A percentile compares a stretch with the other conserved stretches of the same genome.
These are phyloP conservation scores for Monochamus alternatus DNA, from an alignment of 2,888 invertebrate genomes.

Conservation along the genomic window DNA sequence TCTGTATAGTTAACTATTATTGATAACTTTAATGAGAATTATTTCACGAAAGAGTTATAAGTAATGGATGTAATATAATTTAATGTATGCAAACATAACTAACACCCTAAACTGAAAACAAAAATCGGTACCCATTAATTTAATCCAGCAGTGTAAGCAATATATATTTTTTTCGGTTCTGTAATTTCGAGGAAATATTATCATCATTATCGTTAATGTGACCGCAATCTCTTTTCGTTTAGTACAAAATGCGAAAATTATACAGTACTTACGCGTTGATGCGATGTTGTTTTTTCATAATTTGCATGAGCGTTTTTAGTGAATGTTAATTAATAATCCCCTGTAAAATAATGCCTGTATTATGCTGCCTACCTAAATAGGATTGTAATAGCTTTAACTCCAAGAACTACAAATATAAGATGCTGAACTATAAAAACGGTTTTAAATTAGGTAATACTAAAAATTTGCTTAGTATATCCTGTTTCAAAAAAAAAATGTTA, in stretches of 20 bases:
- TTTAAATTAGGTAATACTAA: no score
- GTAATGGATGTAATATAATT: no score
- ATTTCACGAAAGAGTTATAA: no score
- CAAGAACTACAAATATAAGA: no score
- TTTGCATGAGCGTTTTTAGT: background rate
- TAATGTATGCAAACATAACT: no score
- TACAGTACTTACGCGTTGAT: background rate
- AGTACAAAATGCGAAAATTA: background rate
- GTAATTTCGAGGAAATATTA: background rate
- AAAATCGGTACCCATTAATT: background rate
- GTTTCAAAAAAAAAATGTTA: no score
- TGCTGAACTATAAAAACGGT: no score
- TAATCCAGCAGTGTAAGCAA: background rate
- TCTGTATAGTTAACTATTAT: no score
- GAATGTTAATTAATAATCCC: slow-evolving; percentile 1
- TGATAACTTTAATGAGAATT: no score
- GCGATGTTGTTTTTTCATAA: background rate
- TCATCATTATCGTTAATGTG: slow-evolving; percentile 1
- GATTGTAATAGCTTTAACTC: background rate
- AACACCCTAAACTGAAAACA: no score
- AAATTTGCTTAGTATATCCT: no score
- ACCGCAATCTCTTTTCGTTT: slow-evolving; percentile 3
- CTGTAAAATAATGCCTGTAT: background rate
- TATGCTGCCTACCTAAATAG: background rate
- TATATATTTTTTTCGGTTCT: background rate